Evolutionary conservation across 2,113 vertebrate species (phyloP), one percentile per base, ranked within the genome.

Genomic region (Rhinichthys klamathensis): DNA sequence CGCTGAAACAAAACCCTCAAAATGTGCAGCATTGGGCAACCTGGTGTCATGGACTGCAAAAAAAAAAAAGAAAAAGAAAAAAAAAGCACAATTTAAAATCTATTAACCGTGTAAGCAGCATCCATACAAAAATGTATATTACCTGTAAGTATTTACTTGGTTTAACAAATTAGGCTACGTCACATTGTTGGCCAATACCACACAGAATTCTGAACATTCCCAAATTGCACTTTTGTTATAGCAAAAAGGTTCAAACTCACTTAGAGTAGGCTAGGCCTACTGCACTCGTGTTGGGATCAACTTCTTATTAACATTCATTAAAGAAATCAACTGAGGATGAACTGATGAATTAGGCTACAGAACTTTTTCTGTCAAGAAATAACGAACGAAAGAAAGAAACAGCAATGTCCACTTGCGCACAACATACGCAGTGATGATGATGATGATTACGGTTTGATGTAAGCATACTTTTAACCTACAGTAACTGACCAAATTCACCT

Each of bases 11-110:
- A 74, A 46, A 8, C 6, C 21, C 38, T 46, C 12, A 46, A 75
- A 80, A 86, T 84, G 30, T 79, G 63, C 82, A 61, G 67, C 27
- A 25, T n/a, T 82, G 30, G 56, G 74, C 44, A 49, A 75, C 51
- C 56, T 82, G 21, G 60, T 61, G 84, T 83, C 83, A 83, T 27
- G 67, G 4, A 70, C 32, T 38, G 32, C 18, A 18, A 67, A 35
- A 15, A 49, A 12, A 18, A 60, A n/a, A 58, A 56, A 70, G n/a
- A n/a, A n/a, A n/a, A n/a, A n/a, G n/a, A n/a, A n/a, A n/a, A n/a
- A n/a, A n/a, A n/a, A 82, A 63, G 61, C 54, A 54, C 80, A 54
- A 72, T 73, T 44, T 44, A 65, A 80, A 69, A 80, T 54, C 12
- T 8, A 70, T 38, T 70, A 38, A 54, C 32, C 13, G 23, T 44